Percentiles rank a stretch among this genome's conserved stretches.
Evolutionary conservation across 92 coral and sea anemone species (phyloP).

Genomic region (Ricordea florida): DNA sequence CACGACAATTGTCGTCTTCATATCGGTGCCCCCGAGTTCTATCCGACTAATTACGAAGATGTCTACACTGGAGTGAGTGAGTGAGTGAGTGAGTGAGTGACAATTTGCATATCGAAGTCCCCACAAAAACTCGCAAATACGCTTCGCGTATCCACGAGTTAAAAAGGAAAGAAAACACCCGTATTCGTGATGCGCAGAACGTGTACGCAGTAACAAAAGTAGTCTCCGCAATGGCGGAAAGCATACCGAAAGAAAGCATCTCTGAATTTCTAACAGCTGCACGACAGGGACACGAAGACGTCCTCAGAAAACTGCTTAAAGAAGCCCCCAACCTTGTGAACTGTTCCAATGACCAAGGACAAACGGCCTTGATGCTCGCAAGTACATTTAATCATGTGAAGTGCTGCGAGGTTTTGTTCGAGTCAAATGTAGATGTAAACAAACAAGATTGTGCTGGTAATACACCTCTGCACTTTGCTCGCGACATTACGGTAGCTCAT

Average conservation of each 20-base stretch:
- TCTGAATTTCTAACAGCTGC: conserved; percentile 11
- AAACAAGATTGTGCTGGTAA: conserved; percentile 37
- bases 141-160: no score
- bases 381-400: conserved; percentile 18
- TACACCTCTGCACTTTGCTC: conserved; percentile 39
- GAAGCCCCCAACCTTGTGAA: conserved; percentile 23
- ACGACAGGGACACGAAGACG: conserved; percentile 13
- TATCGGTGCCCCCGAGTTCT: no score
- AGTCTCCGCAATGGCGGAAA: conserved; percentile 10
- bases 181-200: no score
- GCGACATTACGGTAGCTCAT: neutral
- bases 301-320: conserved; percentile 8
- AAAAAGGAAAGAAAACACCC: no score
- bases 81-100: no score
- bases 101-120: no score
- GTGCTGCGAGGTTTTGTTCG: conserved; percentile 26
- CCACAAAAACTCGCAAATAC: no score
- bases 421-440: conserved; percentile 24
- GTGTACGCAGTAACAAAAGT: no score
- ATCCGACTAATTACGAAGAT: no score
- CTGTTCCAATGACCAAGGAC: conserved; percentile 20
- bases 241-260: conserved; percentile 5
- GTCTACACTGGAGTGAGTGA: no score
- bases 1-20: no score
- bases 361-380: conserved; percentile 33